Conservation (phyloP, 2,888 invertebrate genomes). For the Tiliacea citrago region DNA sequence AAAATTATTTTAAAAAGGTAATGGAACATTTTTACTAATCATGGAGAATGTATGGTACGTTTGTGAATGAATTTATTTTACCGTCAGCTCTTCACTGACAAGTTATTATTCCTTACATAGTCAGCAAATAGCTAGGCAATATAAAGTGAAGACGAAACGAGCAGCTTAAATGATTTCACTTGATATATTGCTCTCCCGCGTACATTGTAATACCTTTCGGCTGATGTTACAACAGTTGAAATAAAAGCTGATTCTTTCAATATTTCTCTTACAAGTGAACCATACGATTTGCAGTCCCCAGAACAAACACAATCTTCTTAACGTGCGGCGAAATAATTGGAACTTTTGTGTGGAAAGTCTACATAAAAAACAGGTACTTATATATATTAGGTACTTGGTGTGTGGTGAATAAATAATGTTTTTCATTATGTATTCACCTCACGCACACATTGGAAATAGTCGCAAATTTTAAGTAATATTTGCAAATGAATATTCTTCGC, state of each 20-base stretch:
- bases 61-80: background rate
- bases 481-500: conserved; percentile 12
- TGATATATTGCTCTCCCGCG: no score
- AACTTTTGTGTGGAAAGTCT: conserved; percentile 32
- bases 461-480: background rate
- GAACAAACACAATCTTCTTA: conserved; percentile 52
- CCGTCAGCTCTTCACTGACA: background rate
- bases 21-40: no score
- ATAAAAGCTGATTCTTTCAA: conserved; percentile 49
- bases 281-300: conserved; percentile 31
- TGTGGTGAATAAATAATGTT: background rate
- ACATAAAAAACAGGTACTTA: background rate
- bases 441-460: background rate
- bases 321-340: conserved; percentile 33
- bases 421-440: background rate
- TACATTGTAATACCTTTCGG: conserved; percentile 48
- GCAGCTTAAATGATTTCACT: conserved; percentile 44
- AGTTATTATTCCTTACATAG: conserved; percentile 15
- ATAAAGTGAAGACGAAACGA: conserved; percentile 29
- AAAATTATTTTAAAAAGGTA: no score
- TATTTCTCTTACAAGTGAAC: conserved; percentile 39
- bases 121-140: conserved; percentile 18
- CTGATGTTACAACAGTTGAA: conserved; percentile 25
- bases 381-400: no score
- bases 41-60: background rate